These are phyloP conservation scores for Saccopteryx leptura DNA, from an alignment of 2,113 vertebrate genomes.

Conservation along the genomic window DNA sequence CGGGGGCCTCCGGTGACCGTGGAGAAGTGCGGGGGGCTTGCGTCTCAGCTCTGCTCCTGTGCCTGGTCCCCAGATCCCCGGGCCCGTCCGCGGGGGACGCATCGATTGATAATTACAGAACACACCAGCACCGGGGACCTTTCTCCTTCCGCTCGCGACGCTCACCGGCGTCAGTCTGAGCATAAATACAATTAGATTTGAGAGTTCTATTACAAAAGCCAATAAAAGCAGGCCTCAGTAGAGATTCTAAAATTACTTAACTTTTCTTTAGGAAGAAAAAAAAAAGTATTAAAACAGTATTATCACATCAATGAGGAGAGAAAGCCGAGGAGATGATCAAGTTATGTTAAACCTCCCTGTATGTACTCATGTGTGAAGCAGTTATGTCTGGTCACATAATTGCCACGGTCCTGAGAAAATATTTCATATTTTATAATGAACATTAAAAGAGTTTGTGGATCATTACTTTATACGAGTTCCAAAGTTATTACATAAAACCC, in stretches of 20 bases:
- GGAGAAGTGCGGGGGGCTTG: neutral
- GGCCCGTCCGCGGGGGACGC: conserved; percentile 61
- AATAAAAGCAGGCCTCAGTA: conserved; percentile 90
- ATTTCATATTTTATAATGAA: conserved; percentile 95
- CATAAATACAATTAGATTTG: conserved; percentile 91
- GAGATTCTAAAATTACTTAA: conserved; percentile 92
- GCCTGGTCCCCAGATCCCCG: neutral
- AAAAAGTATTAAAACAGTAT: conserved; percentile 93
- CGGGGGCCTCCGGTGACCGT: neutral
- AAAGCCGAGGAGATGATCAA: conserved; percentile 93
- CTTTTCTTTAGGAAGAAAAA: conserved; percentile 87
- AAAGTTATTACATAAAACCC: conserved; percentile 95
- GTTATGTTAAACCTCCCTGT: conserved; percentile 93
- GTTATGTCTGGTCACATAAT: conserved; percentile 94
- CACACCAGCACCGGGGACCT: conserved; percentile 84
- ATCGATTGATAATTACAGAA: conserved; percentile 78
- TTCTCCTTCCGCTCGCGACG: conserved; percentile 84
- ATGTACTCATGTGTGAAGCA: conserved; percentile 94
- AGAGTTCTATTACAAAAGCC: conserved; percentile 91
- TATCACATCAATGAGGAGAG: conserved; percentile 92
- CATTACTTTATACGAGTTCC: conserved; percentile 94
- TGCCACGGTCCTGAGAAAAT: conserved; percentile 92
- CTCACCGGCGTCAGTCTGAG: conserved; percentile 88
- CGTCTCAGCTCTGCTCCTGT: neutral
- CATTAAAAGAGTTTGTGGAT: conserved; percentile 95